Evolutionary conservation across 2,113 vertebrate genomes (phyloP).

Genomic region (Neofelis nebulosa): DNA sequence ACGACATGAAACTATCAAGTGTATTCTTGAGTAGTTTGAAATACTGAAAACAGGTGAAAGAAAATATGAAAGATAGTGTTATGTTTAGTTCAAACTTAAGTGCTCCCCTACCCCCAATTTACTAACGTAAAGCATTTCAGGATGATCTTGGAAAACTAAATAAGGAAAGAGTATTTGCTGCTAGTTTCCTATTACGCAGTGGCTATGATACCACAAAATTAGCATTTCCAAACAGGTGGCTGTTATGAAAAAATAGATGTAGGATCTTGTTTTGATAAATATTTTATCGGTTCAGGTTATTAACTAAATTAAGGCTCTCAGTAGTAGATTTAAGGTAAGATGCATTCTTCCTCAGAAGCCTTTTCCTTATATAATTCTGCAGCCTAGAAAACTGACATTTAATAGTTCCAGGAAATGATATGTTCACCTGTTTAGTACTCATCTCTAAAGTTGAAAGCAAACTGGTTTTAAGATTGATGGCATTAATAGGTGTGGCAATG

Average conservation of each 20-base stretch:
- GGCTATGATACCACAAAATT: slow-evolving; percentile 68
- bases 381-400: slow-evolving; percentile 25
- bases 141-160: slow-evolving; percentile 39
- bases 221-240: slow-evolving; percentile 78
- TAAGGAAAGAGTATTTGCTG: slow-evolving; percentile 72
- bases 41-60: neutral
- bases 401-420: slow-evolving; percentile 43
- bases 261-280: slow-evolving; percentile 74
- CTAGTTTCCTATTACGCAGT: slow-evolving; percentile 67
- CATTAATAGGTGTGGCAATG: neutral
- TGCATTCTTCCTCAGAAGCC: neutral
- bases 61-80: slow-evolving; percentile 42
- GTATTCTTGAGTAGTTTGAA: slow-evolving; percentile 38
- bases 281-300: slow-evolving; percentile 60
- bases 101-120: neutral
- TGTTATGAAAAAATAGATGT: slow-evolving; percentile 75
- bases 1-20: neutral
- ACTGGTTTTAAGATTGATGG: slow-evolving; percentile 65
- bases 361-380: slow-evolving; percentile 16
- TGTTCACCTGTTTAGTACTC: slow-evolving; percentile 51
- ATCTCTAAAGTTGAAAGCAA: slow-evolving; percentile 61
- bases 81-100: neutral
- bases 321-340: slow-evolving; percentile 53
- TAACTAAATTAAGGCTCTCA: slow-evolving; percentile 42
- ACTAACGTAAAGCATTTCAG: slow-evolving; percentile 10